Conservation (phyloP, 2,888 invertebrate species). For the Tetranychus truncatus region DNA sequence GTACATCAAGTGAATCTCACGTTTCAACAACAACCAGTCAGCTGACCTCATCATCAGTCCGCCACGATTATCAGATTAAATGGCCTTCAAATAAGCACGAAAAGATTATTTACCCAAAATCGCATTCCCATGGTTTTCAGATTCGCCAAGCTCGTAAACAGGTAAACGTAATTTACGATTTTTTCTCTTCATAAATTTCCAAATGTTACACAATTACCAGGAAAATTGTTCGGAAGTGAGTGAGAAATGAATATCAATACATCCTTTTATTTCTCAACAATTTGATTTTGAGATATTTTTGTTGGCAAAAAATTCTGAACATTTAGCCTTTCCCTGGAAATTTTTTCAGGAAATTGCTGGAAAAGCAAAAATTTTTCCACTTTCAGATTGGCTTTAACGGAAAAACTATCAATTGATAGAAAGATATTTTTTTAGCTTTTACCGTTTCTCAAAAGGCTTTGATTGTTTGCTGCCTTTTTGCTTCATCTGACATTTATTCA, state of each 20-base stretch:
- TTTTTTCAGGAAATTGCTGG: too few relatives aligned
- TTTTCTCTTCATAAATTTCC: not conserved
- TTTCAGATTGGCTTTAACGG: too few relatives aligned
- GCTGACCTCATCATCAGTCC: not conserved
- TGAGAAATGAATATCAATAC: too few relatives aligned
- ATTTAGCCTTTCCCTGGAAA: too few relatives aligned
- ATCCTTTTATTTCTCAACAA: too few relatives aligned
- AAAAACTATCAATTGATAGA: not conserved
- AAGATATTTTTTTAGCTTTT: not conserved
- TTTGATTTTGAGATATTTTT: too few relatives aligned
- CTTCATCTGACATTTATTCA: not conserved
- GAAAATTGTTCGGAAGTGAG: too few relatives aligned
- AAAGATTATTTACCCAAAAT: not conserved
- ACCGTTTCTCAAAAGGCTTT: not conserved
- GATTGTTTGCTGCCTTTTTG: not conserved
- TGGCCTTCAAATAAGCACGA: slow-evolving; percentile 17
- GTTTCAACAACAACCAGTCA: not conserved
- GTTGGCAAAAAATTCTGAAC: too few relatives aligned
- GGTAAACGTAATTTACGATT: slow-evolving; percentile 7
- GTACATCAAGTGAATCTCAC: not conserved
- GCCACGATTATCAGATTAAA: slow-evolving; percentile 14
- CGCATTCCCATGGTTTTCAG: slow-evolving; percentile 16
- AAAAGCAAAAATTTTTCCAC: too few relatives aligned
- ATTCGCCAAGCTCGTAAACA: slow-evolving; percentile 21
- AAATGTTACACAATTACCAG: too few relatives aligned